Conservation (phyloP, 1,140 invertebrate genomes). For the Drosophila auraria region DNA sequence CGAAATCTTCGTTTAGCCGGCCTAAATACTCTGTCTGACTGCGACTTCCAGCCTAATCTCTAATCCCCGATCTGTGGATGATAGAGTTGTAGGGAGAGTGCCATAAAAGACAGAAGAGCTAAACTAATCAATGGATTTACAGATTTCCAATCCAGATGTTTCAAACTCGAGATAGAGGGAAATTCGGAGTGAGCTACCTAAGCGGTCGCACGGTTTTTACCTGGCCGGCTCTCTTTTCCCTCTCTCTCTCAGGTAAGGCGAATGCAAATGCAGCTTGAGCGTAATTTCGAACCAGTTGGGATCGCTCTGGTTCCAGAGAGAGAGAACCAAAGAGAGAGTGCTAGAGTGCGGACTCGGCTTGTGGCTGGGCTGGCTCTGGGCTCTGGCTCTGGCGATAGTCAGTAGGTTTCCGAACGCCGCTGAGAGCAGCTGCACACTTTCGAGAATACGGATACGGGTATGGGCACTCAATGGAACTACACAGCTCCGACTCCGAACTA, state of each 20-base stretch:
- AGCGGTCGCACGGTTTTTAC: constrained; percentile 9
- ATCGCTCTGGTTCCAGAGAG: constrained; percentile 60
- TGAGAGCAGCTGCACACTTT: constrained; percentile 78
- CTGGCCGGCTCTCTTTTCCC: neutral
- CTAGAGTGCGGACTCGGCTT: neutral
- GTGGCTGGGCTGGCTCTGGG: constrained; percentile 23
- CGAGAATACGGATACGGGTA: constrained; percentile 67
- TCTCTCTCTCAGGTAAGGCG: constrained; percentile 34
- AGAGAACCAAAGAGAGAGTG: constrained; percentile 21
- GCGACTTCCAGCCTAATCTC: constrained; percentile 2
- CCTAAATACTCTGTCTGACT: neutral
- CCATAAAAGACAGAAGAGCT: constrained; percentile 47
- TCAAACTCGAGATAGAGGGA: constrained; percentile 37
- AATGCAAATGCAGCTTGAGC: constrained; percentile 69
- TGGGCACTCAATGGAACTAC: constrained; percentile 6
- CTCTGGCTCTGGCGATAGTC: constrained; percentile 22
- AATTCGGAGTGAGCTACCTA: constrained; percentile 39
- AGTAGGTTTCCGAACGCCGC: constrained; percentile 82
- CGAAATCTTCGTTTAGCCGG: constrained; percentile 3
- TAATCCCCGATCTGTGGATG: constrained; percentile 12
- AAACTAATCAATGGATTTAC: constrained; percentile 46
- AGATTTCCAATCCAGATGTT: constrained; percentile 31
- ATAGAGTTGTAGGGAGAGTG: constrained; percentile 57
- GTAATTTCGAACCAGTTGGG: constrained; percentile 60
- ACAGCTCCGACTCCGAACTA: constrained; percentile 9